These are phyloP conservation scores for Falco punctatus DNA, from an alignment of 2,113 vertebrate genomes.

Conservation along the genomic window DNA sequence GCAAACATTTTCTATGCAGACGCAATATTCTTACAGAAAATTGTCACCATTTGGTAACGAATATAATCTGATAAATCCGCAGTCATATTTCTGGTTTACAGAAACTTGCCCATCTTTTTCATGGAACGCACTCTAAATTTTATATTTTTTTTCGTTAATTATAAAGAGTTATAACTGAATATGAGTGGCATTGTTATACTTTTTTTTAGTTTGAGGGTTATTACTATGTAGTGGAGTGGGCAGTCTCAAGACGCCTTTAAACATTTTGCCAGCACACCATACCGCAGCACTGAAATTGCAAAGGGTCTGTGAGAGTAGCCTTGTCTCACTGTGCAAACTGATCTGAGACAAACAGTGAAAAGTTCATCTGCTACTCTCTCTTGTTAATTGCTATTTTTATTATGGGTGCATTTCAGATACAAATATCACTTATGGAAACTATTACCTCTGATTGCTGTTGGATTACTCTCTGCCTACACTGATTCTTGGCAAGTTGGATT, in stretches of 20 bases:
- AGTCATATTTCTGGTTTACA: neutral
- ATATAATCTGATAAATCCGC: neutral
- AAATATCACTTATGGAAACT: neutral
- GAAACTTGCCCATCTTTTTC: neutral
- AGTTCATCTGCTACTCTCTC: neutral
- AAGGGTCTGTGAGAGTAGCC: neutral
- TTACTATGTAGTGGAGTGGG: neutral
- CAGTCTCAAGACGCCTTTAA: neutral
- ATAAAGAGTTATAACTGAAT: neutral
- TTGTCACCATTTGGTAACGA: neutral
- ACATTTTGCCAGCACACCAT: neutral
- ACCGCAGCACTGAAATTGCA: neutral
- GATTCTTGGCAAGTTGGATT: neutral
- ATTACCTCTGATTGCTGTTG: neutral
- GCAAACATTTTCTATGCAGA: neutral
- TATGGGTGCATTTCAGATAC: neutral
- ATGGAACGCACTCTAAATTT: fast-evolving
- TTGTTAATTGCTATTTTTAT: neutral
- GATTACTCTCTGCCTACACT: neutral
- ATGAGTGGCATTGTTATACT: neutral
- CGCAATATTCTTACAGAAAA: neutral
- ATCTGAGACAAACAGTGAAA: neutral
- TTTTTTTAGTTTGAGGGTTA: neutral
- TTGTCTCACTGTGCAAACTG: neutral
- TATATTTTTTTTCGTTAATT: neutral